A percentile compares a stretch with the other conserved stretches of the same genome.
Conservation (phyloP, 1,140 invertebrate genomes). For the Tetramorium parvispinum region DNA sequence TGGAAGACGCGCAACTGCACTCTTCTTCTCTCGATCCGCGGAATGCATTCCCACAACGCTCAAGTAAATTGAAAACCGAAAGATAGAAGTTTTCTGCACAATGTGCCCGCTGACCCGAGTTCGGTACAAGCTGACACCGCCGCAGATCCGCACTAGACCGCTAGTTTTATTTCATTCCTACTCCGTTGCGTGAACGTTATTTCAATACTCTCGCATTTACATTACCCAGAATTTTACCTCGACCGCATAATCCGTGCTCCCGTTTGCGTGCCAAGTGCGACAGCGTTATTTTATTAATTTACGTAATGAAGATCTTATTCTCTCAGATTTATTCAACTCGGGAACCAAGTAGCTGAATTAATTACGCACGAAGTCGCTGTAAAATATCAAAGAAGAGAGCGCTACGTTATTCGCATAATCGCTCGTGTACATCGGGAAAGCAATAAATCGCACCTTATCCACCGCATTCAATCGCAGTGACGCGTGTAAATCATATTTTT, state of each 20-base stretch:
- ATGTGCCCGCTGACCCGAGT: conserved; percentile 10
- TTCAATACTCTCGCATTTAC: conserved; percentile 3
- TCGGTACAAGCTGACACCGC: conserved; percentile 18
- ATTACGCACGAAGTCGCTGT: conserved; percentile 1
- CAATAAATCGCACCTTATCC: conserved; percentile 10
- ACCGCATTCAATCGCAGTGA: not conserved
- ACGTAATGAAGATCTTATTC: conserved; percentile 5
- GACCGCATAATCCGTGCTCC: not conserved
- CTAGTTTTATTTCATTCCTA: not conserved
- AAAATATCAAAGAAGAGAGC: not conserved
- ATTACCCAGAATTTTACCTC: not conserved
- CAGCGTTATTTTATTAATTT: conserved; percentile 28
- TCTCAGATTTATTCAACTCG: conserved; percentile 9
- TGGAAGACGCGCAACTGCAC: conserved; percentile 34
- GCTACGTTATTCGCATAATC: not conserved
- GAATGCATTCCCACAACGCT: conserved; percentile 11
- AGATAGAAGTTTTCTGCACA: conserved; percentile 26
- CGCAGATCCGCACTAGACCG: conserved; percentile 8
- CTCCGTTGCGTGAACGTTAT: not conserved
- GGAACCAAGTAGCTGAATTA: not conserved
- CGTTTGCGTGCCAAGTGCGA: conserved; percentile 3
- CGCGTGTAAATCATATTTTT: not conserved
- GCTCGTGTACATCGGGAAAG: not conserved
- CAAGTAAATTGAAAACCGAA: conserved; percentile 47
- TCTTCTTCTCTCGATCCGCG: not conserved